Evolutionary conservation across 1,140 invertebrate genomes (phyloP), one percentile per base, ranked within the genome.

Genomic region (Plodia interpunctella): DNA sequence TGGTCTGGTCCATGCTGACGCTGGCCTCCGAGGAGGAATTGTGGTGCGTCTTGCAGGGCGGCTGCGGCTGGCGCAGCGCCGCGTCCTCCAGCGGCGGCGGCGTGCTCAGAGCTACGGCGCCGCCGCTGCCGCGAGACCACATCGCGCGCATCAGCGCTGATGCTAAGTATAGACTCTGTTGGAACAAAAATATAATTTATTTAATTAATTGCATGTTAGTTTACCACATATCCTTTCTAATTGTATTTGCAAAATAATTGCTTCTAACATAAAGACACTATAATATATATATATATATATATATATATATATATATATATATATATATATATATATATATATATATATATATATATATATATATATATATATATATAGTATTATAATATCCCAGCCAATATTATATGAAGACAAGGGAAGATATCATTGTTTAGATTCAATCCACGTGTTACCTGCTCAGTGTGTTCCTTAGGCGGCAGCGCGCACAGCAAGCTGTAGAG

Each of bases 61-160:
- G 88, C 76, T 72, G 89, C 72, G 69, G 89, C 75, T 20, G 44
- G 6, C 38, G 81, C 76, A 55, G 83, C 72, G 67, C 88, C 74
- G 80, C 90, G 70, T 82, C 92, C 65, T 82, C 92, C 74, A 75
- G 92, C 53, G 90, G 90, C 0, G 91, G 91, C 65, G 78, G 92
- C 68, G 90, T 87, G 74, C 85, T 88, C 68, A 84, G 90, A 76
- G 76, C 74, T 84, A 91, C 83, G 73, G 86, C 90, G 67, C 81
- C 88, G 81, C 75, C 74, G 82, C 75, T 72, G 92, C 94, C 85
- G 50, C 94, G 93, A 5, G 95, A 94, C 97, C 97, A 98, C 76
- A 98, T 94, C 70, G 96, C 94, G 76, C 97, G 97, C 50, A 96
- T 96, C 35, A 98, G 80, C 5, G 96, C 95, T 1, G 96, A 98